Conservation (phyloP, 2,797 vertebrate species). For the Pristis pectinata region DNA sequence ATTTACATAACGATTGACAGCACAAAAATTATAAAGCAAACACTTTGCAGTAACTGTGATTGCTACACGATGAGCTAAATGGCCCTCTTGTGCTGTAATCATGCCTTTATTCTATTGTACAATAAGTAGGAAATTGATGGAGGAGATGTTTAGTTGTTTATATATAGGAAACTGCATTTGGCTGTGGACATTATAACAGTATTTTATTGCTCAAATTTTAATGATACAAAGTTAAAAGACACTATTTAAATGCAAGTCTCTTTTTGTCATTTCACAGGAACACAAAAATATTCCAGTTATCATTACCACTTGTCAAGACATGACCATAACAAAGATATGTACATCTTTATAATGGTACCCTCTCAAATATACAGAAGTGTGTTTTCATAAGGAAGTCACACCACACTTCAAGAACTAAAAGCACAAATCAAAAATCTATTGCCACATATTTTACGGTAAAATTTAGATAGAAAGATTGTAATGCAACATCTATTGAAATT, state of each 20-base stretch:
- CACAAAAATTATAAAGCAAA: neutral
- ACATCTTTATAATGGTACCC: neutral
- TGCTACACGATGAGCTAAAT: too few species aligned
- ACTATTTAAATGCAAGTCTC: too few species aligned
- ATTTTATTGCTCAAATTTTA: too few species aligned
- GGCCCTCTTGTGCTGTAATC: too few species aligned
- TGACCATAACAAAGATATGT: neutral
- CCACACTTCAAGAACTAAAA: neutral
- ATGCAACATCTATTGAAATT: neutral
- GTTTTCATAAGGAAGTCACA: neutral
- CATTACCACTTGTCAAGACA: neutral
- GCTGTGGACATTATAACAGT: too few species aligned
- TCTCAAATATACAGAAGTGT: neutral
- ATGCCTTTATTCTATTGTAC: neutral
- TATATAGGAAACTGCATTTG: neutral
- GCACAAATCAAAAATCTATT: neutral
- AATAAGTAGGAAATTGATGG: neutral
- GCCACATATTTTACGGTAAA: neutral
- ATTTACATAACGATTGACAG: neutral
- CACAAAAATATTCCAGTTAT: neutral
- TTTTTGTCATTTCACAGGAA: neutral
- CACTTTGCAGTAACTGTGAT: neutral
- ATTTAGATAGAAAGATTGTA: neutral
- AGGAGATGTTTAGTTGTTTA: neutral
- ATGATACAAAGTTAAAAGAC: too few species aligned